Percentiles rank a stretch among this genome's conserved stretches.
Evolutionary conservation across 2,797 vertebrate species (phyloP).

Genomic region (Hafferia zeledoni): DNA sequence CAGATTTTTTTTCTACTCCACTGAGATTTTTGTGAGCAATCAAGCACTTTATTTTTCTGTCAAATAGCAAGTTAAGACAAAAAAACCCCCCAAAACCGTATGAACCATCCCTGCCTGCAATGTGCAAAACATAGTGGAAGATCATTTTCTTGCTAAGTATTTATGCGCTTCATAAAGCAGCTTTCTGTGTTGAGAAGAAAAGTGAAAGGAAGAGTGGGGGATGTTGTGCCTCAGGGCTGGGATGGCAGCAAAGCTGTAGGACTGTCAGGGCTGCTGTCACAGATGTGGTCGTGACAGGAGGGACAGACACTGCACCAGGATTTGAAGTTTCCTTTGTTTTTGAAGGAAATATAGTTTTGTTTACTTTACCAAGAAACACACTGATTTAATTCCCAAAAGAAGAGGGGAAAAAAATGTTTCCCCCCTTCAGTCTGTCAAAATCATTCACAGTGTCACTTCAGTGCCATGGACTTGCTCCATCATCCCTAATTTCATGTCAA

Average conservation of each 20-base stretch:
- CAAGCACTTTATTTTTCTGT: background rate
- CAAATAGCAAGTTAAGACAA: background rate
- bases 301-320: background rate
- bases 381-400: background rate
- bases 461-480: background rate
- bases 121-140: background rate
- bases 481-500: background rate
- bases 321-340: background rate
- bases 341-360: background rate
- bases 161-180: background rate
- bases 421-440: background rate
- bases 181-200: background rate
- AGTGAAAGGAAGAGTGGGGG: background rate
- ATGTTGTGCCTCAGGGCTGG: background rate
- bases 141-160: background rate
- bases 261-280: background rate
- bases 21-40: background rate
- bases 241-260: background rate
- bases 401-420: background rate
- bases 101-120: background rate
- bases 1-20: background rate
- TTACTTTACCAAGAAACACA: background rate
- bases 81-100: background rate
- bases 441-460: background rate
- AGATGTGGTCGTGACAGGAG: background rate